Evolutionary conservation across 1,140 invertebrate genomes (phyloP).

Genomic region (Drosophila busckii): DNA sequence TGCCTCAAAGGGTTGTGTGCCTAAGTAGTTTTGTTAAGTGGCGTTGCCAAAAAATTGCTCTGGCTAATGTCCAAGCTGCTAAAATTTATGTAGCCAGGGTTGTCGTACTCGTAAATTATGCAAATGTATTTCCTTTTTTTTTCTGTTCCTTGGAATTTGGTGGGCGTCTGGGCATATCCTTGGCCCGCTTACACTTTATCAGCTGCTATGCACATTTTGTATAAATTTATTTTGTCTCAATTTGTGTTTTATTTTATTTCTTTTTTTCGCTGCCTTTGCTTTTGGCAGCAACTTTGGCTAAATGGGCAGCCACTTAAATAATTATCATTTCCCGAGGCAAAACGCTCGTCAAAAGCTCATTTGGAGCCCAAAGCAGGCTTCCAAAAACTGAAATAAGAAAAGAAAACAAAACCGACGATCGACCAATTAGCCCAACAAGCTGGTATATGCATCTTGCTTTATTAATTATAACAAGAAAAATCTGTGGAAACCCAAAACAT

Average conservation of each 20-base stretch:
- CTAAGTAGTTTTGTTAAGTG: constrained; percentile 6
- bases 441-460: constrained; percentile 43
- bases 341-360: constrained; percentile 72
- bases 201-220: background rate
- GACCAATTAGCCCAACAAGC: constrained; percentile 64
- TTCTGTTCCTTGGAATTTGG: too few relatives aligned
- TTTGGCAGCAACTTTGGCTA: constrained; percentile 42
- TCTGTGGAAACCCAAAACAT: constrained; percentile 52
- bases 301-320: constrained; percentile 69
- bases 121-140: too few relatives aligned
- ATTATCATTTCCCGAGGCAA: constrained; percentile 69
- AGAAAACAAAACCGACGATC: constrained; percentile 52
- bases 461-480: constrained; percentile 65
- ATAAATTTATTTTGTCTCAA: background rate
- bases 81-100: constrained; percentile 60
- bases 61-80: constrained; percentile 27
- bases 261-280: constrained; percentile 11
- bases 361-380: too few relatives aligned
- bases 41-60: constrained; percentile 26
- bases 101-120: constrained; percentile 72
- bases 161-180: too few relatives aligned
- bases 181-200: background rate
- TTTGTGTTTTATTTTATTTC: background rate
- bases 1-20: too few relatives aligned
- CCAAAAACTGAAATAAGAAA: too few relatives aligned